Conservation (phyloP, 1,140 invertebrate species). For the Zaprionus camerounensis region DNA sequence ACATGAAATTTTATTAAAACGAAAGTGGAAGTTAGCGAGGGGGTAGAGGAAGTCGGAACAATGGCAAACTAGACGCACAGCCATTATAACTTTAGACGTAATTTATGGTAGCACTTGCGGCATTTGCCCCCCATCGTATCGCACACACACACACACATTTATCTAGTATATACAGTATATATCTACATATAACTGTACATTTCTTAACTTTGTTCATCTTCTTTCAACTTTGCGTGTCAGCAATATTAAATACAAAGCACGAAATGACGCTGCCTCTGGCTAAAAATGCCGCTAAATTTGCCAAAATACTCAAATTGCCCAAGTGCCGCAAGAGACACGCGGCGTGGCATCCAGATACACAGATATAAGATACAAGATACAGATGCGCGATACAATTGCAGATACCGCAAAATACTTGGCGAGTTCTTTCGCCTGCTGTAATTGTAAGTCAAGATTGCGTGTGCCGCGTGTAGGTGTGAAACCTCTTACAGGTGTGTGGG, state of each 20-base stretch:
- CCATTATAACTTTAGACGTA: conserved; percentile 79
- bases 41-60: conserved; percentile 25
- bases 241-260: conserved; percentile 57
- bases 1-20: conserved; percentile 69
- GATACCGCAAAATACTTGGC: conserved; percentile 23
- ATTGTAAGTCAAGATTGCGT: conserved; percentile 59
- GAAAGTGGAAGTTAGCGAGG: conserved; percentile 8
- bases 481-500: neutral
- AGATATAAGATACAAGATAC: conserved; percentile 37
- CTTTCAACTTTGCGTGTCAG: conserved; percentile 63
- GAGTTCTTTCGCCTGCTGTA: conserved; percentile 17
- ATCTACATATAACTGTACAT: conserved; percentile 19
- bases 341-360: conserved; percentile 11
- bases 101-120: conserved; percentile 77
- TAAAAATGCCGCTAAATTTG: conserved; percentile 56
- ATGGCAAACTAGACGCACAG: conserved; percentile 58
- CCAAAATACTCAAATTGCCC: conserved; percentile 41
- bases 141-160: conserved; percentile 5
- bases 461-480: conserved; percentile 23
- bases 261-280: conserved; percentile 29
- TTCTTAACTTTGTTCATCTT: conserved; percentile 25
- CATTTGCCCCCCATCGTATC: conserved; percentile 33
- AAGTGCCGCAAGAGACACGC: conserved; percentile 21
- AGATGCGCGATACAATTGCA: conserved; percentile 29
- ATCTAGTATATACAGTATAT: conserved; percentile 13